These are phyloP conservation scores for Tachycineta bicolor DNA, from an alignment of 2,113 vertebrate species.

Conservation along the genomic window DNA sequence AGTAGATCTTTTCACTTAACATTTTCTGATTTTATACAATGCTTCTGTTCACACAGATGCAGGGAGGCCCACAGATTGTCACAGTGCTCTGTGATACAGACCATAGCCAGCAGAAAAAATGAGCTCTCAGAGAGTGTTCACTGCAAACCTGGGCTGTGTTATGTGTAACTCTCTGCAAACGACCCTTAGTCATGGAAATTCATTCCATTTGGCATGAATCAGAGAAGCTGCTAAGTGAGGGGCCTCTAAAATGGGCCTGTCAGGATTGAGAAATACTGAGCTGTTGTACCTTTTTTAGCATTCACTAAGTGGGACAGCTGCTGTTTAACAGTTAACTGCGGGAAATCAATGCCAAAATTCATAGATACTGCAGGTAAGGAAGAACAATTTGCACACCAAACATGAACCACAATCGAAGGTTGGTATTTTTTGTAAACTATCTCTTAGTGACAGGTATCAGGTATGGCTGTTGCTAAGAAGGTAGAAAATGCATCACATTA, in stretches of 20 bases:
- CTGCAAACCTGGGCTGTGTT: not conserved
- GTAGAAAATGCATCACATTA: not conserved
- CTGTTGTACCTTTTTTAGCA: not conserved
- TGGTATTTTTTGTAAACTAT: not conserved
- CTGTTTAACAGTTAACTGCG: constrained; percentile 12
- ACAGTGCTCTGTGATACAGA: not conserved
- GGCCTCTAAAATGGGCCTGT: constrained; percentile 8
- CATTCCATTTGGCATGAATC: constrained; percentile 13
- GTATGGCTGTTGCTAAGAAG: not conserved
- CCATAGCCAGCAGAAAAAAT: not conserved
- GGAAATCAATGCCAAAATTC: constrained; percentile 18
- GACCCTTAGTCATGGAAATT: constrained; percentile 21
- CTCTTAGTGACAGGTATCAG: not conserved
- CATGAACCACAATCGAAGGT: not conserved
- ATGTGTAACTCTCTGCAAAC: constrained; percentile 16
- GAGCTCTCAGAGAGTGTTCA: not conserved
- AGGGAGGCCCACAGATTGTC: not conserved
- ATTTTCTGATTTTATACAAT: not conserved
- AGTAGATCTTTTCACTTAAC: not conserved
- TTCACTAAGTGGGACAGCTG: constrained; percentile 19
- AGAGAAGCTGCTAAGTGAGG: not conserved
- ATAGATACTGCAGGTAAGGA: not conserved
- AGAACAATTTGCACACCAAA: not conserved
- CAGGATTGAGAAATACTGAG: constrained; percentile 33
- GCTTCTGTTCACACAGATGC: not conserved